A percentile compares a stretch with the other conserved stretches of the same genome.
phyloP scores from a whole-genome alignment of 2,113 vertebrate genomes.

The Panthera uncia region DNA sequence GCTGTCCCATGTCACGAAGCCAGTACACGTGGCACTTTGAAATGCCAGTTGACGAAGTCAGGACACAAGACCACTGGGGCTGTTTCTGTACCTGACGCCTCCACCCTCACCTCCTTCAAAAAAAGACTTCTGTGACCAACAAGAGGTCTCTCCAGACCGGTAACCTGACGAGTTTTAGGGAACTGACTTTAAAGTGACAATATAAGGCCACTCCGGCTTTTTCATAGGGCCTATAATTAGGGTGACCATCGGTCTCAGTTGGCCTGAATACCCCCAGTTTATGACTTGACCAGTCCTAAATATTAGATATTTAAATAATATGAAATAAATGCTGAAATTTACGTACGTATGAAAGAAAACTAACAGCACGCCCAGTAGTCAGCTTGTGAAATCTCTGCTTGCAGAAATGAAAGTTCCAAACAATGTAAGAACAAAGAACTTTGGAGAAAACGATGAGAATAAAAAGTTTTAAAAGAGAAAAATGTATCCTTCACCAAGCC shows the following conservation, averaged over 20 bases:
- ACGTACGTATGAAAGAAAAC: neutral
- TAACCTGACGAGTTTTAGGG: neutral
- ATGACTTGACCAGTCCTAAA: neutral
- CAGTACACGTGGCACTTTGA: neutral
- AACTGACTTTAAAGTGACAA: neutral
- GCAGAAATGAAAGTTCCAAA: neutral
- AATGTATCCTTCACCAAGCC: neutral
- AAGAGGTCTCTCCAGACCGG: neutral
- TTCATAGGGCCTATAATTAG: neutral
- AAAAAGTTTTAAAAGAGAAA: neutral
- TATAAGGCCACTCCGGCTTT: neutral
- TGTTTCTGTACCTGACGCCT: neutral
- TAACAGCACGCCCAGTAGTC: neutral
- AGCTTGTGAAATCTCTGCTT: neutral
- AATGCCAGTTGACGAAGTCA: neutral
- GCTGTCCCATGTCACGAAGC: neutral
- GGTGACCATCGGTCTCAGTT: neutral
- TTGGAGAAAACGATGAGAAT: neutral
- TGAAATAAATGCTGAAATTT: neutral
- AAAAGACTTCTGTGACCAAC: neutral
- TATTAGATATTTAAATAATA: neutral
- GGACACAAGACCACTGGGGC: neutral
- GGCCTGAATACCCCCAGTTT: neutral
- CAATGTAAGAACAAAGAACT: neutral
- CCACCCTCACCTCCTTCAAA: neutral